Evolutionary conservation across 2,113 vertebrate species (phyloP).

Genomic region (Vanacampus margaritifer): DNA sequence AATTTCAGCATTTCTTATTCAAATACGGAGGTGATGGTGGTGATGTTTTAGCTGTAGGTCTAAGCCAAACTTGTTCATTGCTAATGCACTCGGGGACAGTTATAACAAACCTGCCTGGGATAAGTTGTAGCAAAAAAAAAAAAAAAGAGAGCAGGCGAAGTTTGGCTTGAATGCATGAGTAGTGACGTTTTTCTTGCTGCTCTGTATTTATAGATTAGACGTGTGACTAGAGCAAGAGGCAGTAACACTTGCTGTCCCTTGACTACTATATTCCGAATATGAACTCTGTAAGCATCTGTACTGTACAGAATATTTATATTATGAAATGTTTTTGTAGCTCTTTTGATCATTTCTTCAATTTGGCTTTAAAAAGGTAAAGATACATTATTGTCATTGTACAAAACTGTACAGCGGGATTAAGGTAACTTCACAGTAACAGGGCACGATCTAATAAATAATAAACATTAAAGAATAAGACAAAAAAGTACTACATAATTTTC

Average conservation of each 20-base stretch:
- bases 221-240: no score
- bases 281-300: not conserved
- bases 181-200: not conserved
- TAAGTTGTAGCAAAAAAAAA: no score
- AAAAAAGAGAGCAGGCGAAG: no score
- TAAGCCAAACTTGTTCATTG: no score
- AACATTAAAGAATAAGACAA: no score
- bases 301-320: not conserved
- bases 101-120: no score
- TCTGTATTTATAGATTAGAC: slow-evolving; percentile 1
- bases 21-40: no score
- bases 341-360: not conserved
- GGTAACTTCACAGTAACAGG: not conserved
- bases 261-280: not conserved
- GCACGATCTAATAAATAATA: no score
- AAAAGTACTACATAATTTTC: not conserved
- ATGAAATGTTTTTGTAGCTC: not conserved
- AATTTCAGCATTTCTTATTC: no score
- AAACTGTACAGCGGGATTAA: not conserved
- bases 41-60: no score
- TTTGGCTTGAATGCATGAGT: no score
- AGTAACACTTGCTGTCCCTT: not conserved
- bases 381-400: not conserved
- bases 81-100: no score
- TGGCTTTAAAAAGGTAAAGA: not conserved